phyloP scores from a whole-genome alignment of 2,797 vertebrate genomes.

The Saxicola maurus region DNA sequence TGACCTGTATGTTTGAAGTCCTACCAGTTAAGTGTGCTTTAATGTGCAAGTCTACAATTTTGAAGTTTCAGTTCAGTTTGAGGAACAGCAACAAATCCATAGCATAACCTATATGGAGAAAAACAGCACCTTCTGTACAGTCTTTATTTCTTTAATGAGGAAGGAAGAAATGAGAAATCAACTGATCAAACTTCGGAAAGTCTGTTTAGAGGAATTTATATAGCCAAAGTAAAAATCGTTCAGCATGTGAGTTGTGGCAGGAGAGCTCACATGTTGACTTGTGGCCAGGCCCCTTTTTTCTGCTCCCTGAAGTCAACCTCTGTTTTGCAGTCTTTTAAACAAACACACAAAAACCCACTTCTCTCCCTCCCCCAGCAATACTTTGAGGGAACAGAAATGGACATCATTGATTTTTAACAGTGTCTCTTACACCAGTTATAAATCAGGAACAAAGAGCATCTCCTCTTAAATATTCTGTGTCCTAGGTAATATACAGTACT shows the following conservation, averaged over 20 bases:
- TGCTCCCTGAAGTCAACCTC: not conserved
- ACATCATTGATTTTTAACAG: not conserved
- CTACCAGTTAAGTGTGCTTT: not conserved
- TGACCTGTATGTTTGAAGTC: not conserved
- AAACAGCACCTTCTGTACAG: not conserved
- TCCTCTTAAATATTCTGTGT: not conserved
- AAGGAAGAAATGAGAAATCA: not conserved
- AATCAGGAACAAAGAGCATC: not conserved
- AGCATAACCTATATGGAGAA: not conserved
- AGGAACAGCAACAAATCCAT: not conserved
- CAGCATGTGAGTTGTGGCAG: not conserved
- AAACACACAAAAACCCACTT: accelerated
- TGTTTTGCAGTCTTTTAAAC: not conserved
- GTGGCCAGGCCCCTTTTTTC: not conserved
- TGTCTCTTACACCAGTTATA: not conserved
- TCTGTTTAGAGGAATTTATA: not conserved
- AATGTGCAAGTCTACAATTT: not conserved
- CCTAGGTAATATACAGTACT: not conserved
- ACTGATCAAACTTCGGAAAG: not conserved
- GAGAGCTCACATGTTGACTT: not conserved
- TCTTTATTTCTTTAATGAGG: not conserved
- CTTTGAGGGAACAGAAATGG: not conserved
- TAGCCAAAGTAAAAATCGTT: not conserved
- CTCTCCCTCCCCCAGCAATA: not conserved
- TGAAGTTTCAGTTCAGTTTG: not conserved